Conservation (phyloP, 2,113 vertebrate genomes). For the Verasper variegatus region DNA sequence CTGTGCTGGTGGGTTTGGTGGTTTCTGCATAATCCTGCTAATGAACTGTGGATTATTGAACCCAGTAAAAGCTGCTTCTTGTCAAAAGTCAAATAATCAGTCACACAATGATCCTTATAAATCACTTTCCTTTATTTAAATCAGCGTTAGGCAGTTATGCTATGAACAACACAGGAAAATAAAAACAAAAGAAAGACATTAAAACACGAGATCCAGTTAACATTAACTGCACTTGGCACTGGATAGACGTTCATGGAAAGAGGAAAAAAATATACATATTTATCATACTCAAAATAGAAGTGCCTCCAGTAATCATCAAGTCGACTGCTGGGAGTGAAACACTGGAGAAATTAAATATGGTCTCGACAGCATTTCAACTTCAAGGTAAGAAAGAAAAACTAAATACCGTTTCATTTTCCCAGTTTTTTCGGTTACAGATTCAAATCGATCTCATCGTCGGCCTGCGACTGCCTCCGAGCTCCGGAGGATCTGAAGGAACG, state of each 20-base stretch:
- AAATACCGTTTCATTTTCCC: constrained; percentile 46
- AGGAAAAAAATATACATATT: constrained; percentile 76
- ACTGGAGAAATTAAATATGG: constrained; percentile 72
- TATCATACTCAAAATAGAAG: constrained; percentile 73
- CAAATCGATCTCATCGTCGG: constrained; percentile 19
- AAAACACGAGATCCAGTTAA: constrained; percentile 81
- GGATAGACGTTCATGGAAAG: constrained; percentile 81
- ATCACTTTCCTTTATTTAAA: constrained; percentile 88
- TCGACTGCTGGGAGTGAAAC: constrained; percentile 41
- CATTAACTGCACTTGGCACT: constrained; percentile 89
- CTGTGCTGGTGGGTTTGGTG: too few species aligned
- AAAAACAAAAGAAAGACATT: constrained; percentile 68
- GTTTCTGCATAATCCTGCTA: too few species aligned
- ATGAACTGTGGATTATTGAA: too few species aligned
- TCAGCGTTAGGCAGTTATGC: constrained; percentile 86
- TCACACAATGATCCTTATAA: constrained; percentile 81
- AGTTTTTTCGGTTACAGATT: constrained; percentile 34
- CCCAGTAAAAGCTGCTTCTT: neutral
- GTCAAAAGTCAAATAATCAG: neutral
- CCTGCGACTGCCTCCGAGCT: constrained; percentile 46
- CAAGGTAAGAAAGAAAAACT: neutral
- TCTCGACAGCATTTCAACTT: constrained; percentile 68
- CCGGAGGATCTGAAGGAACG: constrained; percentile 40
- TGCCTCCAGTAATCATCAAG: constrained; percentile 66
- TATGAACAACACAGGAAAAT: constrained; percentile 78